Evolutionary conservation across 2,888 invertebrate species (phyloP).

Genomic region (Leptura quadrifasciata): DNA sequence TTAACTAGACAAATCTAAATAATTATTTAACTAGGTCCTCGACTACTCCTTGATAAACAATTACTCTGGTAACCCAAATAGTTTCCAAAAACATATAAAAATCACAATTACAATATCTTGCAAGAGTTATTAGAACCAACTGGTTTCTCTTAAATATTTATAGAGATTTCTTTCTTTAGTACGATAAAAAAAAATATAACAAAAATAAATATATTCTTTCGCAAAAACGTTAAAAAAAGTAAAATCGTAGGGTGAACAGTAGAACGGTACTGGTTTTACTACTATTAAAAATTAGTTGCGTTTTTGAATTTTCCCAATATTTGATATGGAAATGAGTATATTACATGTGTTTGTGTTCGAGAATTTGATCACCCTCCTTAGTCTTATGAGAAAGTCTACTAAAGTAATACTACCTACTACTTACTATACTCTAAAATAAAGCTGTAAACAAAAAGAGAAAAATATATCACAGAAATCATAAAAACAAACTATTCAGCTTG

Average conservation of each 20-base stretch:
- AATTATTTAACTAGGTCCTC: no score
- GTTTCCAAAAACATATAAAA: not conserved
- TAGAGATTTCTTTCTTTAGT: not conserved
- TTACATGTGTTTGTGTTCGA: not conserved
- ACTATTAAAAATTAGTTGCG: not conserved
- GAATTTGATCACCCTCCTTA: not conserved
- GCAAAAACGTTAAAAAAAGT: not conserved
- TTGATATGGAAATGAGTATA: not conserved
- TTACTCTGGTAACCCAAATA: no score
- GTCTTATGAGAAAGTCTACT: not conserved
- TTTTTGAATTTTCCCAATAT: not conserved
- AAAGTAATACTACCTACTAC: conserved; percentile 6
- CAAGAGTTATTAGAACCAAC: not conserved
- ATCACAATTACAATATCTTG: not conserved
- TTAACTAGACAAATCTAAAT: no score
- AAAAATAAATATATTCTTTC: not conserved
- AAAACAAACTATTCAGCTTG: conserved; percentile 22
- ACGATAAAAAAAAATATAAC: not conserved
- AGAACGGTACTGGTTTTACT: not conserved
- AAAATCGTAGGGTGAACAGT: not conserved
- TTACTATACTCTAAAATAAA: conserved; percentile 11
- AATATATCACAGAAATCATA: conserved; percentile 41
- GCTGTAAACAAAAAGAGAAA: conserved; percentile 25
- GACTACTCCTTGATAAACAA: no score
- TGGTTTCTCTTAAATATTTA: not conserved